Percentiles rank a stretch among this genome's conserved stretches.
These are phyloP conservation scores for Eubasilissa regina DNA, from an alignment of 1,140 invertebrate species.

Conservation along the genomic window DNA sequence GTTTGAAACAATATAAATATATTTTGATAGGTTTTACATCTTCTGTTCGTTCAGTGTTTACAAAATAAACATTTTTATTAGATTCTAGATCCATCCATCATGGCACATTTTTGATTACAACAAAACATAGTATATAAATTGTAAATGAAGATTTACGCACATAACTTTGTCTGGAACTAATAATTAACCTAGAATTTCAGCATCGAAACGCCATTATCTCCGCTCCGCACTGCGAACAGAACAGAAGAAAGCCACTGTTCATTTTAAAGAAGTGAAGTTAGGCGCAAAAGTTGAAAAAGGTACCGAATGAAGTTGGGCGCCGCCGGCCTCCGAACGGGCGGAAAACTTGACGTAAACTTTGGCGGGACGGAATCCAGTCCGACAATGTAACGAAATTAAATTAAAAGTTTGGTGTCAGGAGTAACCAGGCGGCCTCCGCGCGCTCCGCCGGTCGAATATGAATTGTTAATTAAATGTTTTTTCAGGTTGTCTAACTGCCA, in stretches of 20 bases:
- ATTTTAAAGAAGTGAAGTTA: slow-evolving; percentile 11
- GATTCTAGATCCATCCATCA: too few relatives aligned
- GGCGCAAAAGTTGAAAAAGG: slow-evolving; percentile 32
- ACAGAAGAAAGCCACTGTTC: slow-evolving; percentile 2
- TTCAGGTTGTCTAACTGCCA: neutral
- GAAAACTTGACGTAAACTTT: slow-evolving; percentile 31
- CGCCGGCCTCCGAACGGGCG: slow-evolving; percentile 4
- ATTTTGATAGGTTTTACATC: too few relatives aligned
- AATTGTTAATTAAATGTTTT: slow-evolving; percentile 39
- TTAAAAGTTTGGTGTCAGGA: slow-evolving; percentile 26
- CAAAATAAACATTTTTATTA: too few relatives aligned
- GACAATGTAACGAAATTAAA: slow-evolving; percentile 40
- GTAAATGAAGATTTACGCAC: too few relatives aligned
- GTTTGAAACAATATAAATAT: too few relatives aligned
- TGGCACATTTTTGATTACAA: too few relatives aligned
- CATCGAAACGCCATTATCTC: slow-evolving; percentile 10
- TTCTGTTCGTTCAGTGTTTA: too few relatives aligned
- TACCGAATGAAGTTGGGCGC: slow-evolving; percentile 10
- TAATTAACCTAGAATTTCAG: neutral
- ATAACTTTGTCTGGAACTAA: neutral
- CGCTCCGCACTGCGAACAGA: neutral
- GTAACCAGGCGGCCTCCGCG: neutral
- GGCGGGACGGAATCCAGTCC: slow-evolving; percentile 22
- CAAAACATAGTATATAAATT: too few relatives aligned
- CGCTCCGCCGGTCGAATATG: slow-evolving; percentile 2